Percentiles rank a stretch among this genome's conserved stretches.
These are phyloP conservation scores for Hypsibius dujardini DNA, from an alignment of 1,140 invertebrate genomes.

Conservation along the genomic window DNA sequence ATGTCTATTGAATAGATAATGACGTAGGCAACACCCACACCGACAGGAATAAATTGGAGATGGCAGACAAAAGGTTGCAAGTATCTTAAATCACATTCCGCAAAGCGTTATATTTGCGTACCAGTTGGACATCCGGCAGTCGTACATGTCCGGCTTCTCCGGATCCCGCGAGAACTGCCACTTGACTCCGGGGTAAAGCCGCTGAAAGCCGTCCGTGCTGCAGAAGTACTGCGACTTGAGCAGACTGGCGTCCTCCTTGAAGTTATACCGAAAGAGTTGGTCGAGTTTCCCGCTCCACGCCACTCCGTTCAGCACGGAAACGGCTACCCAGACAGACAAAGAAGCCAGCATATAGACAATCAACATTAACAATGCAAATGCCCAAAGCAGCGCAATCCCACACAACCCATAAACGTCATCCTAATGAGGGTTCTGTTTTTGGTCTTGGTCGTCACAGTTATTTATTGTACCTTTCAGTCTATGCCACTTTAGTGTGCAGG, in stretches of 20 bases:
- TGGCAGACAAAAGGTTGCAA: too few relatives aligned
- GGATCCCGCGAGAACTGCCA: constrained; percentile 14
- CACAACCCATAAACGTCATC: too few relatives aligned
- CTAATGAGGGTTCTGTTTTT: too few relatives aligned
- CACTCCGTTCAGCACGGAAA: constrained; percentile 50
- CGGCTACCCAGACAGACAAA: constrained; percentile 30
- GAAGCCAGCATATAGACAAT: neutral
- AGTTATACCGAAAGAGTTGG: constrained; percentile 64
- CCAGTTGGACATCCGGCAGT: constrained; percentile 48
- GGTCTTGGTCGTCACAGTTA: too few relatives aligned
- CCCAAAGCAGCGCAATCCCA: too few relatives aligned
- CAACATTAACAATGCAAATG: too few relatives aligned
- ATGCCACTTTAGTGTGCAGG: too few relatives aligned
- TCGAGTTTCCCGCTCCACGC: constrained; percentile 69
- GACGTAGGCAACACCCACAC: too few relatives aligned
- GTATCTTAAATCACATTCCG: too few relatives aligned
- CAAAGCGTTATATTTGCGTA: neutral
- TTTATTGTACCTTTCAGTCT: too few relatives aligned
- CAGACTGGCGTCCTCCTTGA: constrained; percentile 56
- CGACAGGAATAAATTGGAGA: too few relatives aligned
- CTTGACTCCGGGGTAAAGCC: constrained; percentile 70
- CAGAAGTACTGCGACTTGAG: constrained; percentile 91
- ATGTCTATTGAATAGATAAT: too few relatives aligned
- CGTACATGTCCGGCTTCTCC: constrained; percentile 51
- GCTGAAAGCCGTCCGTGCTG: constrained; percentile 65